A percentile compares a stretch with the other conserved stretches of the same genome.
phyloP scores from a whole-genome alignment of 2,888 invertebrate genomes.

The Mellilla xanthometata region DNA sequence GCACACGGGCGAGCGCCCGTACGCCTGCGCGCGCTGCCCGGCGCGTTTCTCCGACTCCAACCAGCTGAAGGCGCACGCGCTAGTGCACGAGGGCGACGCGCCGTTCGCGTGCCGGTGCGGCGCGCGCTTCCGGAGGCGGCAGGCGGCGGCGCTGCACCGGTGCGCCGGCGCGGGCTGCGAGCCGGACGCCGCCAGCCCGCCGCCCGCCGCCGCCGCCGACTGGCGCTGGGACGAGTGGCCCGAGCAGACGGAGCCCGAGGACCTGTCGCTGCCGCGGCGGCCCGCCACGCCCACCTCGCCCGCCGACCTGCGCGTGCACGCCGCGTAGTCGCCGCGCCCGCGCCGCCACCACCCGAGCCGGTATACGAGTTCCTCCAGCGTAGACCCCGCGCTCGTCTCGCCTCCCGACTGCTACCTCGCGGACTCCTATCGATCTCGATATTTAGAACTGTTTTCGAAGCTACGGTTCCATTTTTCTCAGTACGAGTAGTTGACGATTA shows the following conservation, averaged over 20 bases:
- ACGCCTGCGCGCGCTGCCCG: constrained; percentile 92
- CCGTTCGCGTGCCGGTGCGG: constrained; percentile 93
- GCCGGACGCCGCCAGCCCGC: constrained; percentile 70
- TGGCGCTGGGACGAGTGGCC: constrained; percentile 84
- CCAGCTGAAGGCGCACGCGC: constrained; percentile 93
- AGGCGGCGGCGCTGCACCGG: constrained; percentile 93
- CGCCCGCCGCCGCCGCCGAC: constrained; percentile 62
- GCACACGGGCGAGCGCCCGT: constrained; percentile 95
- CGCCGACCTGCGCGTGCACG: constrained; percentile 76
- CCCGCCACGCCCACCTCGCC: constrained; percentile 77
- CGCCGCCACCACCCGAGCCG: constrained; percentile 72
- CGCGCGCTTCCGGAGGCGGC: constrained; percentile 91
- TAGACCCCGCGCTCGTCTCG: constrained; percentile 65
- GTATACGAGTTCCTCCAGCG: constrained; percentile 90
- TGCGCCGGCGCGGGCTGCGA: constrained; percentile 82
- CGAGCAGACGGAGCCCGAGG: constrained; percentile 96
- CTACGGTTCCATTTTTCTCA: constrained; percentile 31
- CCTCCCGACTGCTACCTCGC: constrained; percentile 37
- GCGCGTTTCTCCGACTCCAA: constrained; percentile 96
- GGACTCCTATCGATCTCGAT: constrained; percentile 33
- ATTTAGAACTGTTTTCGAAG: constrained; percentile 27
- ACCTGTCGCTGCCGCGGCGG: constrained; percentile 87
- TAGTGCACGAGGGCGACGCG: constrained; percentile 95
- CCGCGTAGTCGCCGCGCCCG: constrained; percentile 69
- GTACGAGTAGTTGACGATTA: too few species aligned